Evolutionary conservation across 2,113 vertebrate genomes (phyloP).

Genomic region (Urocynchramus pylzowi): DNA sequence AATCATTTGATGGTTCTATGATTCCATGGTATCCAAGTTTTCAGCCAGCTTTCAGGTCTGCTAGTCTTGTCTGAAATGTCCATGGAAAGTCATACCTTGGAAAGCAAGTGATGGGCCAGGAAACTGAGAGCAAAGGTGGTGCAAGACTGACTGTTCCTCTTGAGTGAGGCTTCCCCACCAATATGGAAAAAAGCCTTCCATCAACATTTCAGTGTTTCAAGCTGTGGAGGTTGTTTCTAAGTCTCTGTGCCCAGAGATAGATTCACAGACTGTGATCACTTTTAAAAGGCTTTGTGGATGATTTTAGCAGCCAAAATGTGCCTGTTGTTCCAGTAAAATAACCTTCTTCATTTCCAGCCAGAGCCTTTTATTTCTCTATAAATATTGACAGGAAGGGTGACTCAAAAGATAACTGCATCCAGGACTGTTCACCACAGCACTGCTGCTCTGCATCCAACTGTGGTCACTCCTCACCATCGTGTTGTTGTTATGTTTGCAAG

Average conservation of each 20-base stretch:
- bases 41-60: background rate
- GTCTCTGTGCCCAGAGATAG: rapidly evolving
- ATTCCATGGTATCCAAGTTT: background rate
- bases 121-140: background rate
- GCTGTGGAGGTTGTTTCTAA: background rate
- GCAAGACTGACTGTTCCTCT: background rate
- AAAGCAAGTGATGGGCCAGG: background rate
- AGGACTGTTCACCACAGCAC: background rate
- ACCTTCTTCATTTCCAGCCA: conserved; percentile 5
- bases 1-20: background rate
- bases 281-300: background rate
- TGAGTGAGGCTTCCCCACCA: background rate
- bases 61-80: background rate
- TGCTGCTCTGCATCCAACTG: background rate
- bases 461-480: background rate
- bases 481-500: background rate
- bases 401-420: conserved; percentile 30
- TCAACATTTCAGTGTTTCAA: background rate
- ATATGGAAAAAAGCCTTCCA: background rate
- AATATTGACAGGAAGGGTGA: conserved; percentile 60
- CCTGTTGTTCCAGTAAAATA: conserved; percentile 23
- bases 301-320: conserved; percentile 31
- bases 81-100: background rate
- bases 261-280: background rate
- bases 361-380: conserved; percentile 31